Conservation (phyloP, 2,888 invertebrate species). For the Physocephala rufipes region DNA sequence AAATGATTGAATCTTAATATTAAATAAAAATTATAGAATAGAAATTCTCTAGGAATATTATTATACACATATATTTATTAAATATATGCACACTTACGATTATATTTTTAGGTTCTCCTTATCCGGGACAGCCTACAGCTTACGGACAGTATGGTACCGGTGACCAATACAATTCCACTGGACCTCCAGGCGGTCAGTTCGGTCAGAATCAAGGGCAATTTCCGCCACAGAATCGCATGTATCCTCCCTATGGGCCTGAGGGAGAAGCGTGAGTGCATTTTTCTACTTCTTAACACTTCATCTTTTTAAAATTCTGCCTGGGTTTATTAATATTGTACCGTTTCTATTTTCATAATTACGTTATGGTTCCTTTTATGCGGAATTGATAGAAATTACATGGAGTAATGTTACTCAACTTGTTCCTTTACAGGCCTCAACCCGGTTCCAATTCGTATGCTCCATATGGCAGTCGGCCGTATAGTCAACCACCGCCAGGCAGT, state of each 20-base stretch:
- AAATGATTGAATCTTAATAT: too few species aligned
- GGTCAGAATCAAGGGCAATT: conserved; percentile 71
- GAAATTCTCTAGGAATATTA: too few species aligned
- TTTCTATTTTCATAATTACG: conserved; percentile 30
- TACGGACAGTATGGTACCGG: conserved; percentile 76
- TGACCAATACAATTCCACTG: conserved; percentile 70
- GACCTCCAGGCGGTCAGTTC: conserved; percentile 69
- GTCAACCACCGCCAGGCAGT: conserved; percentile 65
- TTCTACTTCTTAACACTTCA: conserved; percentile 42
- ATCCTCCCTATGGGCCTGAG: conserved; percentile 80
- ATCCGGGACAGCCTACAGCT: conserved; percentile 70
- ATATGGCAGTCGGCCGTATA: conserved; percentile 63
- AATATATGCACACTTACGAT: too few species aligned
- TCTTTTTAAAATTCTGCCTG: conserved; percentile 25
- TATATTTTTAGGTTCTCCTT: conserved; percentile 67
- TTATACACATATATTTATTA: too few species aligned
- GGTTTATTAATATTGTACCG: conserved; percentile 40
- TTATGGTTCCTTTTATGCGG: not conserved
- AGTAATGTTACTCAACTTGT: not conserved
- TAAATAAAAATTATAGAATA: too few species aligned
- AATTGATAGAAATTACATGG: not conserved
- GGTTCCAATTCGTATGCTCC: conserved; percentile 65
- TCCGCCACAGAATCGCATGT: conserved; percentile 78
- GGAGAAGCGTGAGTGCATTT: conserved; percentile 71
- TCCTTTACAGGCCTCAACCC: conserved; percentile 60